Evolutionary conservation across 2,888 invertebrate genomes (phyloP).

Genomic region (Bugula neritina): DNA sequence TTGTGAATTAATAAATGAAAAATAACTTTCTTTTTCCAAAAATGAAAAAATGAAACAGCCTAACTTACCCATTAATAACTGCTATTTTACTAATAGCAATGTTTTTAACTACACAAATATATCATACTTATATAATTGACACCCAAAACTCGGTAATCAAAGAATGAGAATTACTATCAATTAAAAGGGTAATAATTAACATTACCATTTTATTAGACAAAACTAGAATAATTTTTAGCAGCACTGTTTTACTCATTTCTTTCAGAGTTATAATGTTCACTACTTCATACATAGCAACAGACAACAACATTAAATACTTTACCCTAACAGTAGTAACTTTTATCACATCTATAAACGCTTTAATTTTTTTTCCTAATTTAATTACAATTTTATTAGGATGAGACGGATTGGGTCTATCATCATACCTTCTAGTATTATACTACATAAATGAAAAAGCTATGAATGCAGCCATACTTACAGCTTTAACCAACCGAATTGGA

Average conservation of each 20-base stretch:
- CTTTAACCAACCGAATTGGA: constrained; percentile 68
- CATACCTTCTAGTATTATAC: constrained; percentile 69
- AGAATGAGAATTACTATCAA: neutral
- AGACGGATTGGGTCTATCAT: constrained; percentile 67
- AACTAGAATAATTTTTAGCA: constrained; percentile 39
- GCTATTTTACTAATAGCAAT: neutral
- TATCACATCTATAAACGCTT: constrained; percentile 64
- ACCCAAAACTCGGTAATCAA: neutral
- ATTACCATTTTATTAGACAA: constrained; percentile 20
- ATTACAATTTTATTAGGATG: constrained; percentile 68
- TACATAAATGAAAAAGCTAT: constrained; percentile 66
- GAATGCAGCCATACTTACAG: constrained; percentile 68
- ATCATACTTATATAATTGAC: neutral
- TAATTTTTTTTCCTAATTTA: constrained; percentile 67
- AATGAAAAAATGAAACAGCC: neutral
- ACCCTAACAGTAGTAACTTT: constrained; percentile 63
- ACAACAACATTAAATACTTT: constrained; percentile 62
- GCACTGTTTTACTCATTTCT: constrained; percentile 59
- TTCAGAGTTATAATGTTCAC: constrained; percentile 64
- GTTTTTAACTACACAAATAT: neutral
- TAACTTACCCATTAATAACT: neutral
- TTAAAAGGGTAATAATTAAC: no score
- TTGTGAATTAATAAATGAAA: constrained; percentile 33
- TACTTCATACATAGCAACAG: constrained; percentile 61
- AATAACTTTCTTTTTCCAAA: neutral